phyloP scores from a whole-genome alignment of 2,888 invertebrate species.

The Hymenopus coronatus region DNA sequence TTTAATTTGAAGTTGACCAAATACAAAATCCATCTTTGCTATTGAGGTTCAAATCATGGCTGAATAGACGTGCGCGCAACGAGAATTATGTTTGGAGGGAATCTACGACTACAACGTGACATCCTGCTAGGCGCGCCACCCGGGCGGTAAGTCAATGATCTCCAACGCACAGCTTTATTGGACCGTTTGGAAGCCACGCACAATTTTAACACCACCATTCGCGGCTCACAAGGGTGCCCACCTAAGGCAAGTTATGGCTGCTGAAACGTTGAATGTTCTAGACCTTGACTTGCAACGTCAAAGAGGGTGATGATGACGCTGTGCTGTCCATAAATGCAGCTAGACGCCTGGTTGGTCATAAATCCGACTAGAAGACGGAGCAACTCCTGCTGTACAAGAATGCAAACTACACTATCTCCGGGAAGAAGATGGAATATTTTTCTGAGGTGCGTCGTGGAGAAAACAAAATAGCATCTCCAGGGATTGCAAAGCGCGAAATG shows the following conservation, averaged over 20 bases:
- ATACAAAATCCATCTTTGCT: not conserved
- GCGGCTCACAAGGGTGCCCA: not conserved
- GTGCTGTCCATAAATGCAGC: too few species aligned
- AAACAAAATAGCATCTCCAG: not conserved
- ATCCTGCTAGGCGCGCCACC: not conserved
- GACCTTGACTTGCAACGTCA: too few species aligned
- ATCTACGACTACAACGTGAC: not conserved
- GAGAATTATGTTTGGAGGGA: not conserved
- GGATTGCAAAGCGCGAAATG: not conserved
- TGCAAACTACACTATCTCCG: not conserved
- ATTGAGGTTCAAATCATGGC: not conserved
- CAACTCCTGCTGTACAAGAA: too few species aligned
- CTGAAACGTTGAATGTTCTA: not conserved
- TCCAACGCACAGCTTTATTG: not conserved
- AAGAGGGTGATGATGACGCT: too few species aligned
- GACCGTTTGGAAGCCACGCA: not conserved
- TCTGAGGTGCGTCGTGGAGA: not conserved
- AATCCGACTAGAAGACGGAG: too few species aligned
- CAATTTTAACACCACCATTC: not conserved
- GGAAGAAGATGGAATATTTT: not conserved
- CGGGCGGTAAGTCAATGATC: not conserved
- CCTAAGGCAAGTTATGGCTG: not conserved
- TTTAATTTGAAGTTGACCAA: too few species aligned
- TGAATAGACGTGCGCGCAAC: not conserved
- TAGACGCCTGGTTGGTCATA: too few species aligned